Conservation (phyloP, 2,797 vertebrate species). For the Alosa sapidissima region DNA sequence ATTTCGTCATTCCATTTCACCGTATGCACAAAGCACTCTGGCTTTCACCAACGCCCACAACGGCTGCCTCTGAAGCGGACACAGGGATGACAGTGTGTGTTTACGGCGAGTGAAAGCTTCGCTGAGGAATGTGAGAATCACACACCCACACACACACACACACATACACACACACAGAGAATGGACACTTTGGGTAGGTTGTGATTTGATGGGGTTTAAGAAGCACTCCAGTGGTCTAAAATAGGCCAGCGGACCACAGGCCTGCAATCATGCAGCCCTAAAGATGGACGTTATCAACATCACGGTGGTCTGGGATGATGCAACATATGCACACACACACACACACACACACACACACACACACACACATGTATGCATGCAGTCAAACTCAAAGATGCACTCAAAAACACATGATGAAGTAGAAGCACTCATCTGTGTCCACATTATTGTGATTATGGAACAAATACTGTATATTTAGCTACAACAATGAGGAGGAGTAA, state of each 20-base stretch:
- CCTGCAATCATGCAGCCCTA: neutral
- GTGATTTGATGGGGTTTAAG: neutral
- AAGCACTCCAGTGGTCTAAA: neutral
- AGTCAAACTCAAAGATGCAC: neutral
- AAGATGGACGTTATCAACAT: neutral
- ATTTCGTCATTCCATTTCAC: neutral
- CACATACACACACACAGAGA: neutral
- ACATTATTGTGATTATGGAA: neutral
- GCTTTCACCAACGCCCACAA: neutral
- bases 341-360: neutral
- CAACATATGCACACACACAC: neutral
- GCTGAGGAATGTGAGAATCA: neutral
- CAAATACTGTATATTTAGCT: neutral
- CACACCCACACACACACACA: neutral
- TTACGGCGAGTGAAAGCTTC: neutral
- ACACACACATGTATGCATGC: neutral
- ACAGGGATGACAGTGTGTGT: neutral
- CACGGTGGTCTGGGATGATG: neutral
- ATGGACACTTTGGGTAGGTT: neutral
- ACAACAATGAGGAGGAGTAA: neutral
- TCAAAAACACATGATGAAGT: neutral
- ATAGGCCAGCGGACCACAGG: neutral
- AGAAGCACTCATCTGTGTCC: neutral
- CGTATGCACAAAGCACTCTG: neutral
- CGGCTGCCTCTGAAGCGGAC: neutral